Evolutionary conservation across 2,888 invertebrate species (phyloP).

Genomic region (Acanthococcus lagerstroemiae): DNA sequence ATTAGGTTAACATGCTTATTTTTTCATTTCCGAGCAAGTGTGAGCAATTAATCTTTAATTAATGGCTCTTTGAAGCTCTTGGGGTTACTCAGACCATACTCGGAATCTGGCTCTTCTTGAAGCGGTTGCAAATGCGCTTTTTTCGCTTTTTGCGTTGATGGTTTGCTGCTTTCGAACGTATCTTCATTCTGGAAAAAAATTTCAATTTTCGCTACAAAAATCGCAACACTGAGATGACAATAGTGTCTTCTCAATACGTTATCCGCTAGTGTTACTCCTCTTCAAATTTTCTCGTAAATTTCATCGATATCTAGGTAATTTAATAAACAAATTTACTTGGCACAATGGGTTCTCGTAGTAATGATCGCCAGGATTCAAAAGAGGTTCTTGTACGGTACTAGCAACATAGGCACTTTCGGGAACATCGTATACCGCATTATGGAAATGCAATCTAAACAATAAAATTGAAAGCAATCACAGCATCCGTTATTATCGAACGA

Average conservation of each 20-base stretch:
- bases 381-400: background rate
- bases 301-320: too few relatives aligned
- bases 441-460: background rate
- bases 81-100: background rate
- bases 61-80: background rate
- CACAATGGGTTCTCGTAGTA: background rate
- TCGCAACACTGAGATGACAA: background rate
- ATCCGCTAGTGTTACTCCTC: too few relatives aligned
- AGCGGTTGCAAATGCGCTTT: constrained; percentile 3
- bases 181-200: background rate
- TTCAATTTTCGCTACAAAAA: background rate
- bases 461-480: too few relatives aligned
- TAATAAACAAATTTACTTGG: background rate
- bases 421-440: background rate
- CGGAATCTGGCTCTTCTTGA: constrained; percentile 1
- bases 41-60: background rate
- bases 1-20: too few relatives aligned
- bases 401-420: background rate
- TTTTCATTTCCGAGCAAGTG: too few relatives aligned
- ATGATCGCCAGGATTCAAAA: background rate
- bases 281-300: too few relatives aligned
- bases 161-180: background rate
- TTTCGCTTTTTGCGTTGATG: background rate
- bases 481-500: too few relatives aligned
- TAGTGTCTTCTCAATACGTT: too few relatives aligned